Evolutionary conservation across 2,113 vertebrate species (phyloP).

Genomic region (Cygnus atratus): DNA sequence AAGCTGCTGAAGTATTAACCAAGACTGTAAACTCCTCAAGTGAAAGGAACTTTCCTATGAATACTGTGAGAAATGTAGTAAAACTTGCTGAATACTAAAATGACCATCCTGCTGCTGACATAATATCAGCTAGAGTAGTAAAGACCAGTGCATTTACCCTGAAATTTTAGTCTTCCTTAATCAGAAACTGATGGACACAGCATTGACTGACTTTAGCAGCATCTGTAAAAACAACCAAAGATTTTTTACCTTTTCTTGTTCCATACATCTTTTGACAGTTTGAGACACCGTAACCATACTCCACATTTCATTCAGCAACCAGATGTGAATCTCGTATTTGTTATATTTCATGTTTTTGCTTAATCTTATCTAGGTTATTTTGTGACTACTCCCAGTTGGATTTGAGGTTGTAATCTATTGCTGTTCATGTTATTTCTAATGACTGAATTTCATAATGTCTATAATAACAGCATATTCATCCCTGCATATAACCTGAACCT

Average conservation of each 20-base stretch:
- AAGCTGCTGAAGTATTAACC: background rate
- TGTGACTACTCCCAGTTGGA: background rate
- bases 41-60: background rate
- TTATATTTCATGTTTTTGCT: background rate
- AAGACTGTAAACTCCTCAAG: background rate
- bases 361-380: background rate
- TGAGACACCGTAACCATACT: background rate
- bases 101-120: background rate
- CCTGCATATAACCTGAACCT: background rate
- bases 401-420: background rate
- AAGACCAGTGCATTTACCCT: background rate
- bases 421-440: background rate
- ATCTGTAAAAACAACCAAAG: background rate
- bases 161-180: background rate
- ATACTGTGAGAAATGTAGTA: background rate
- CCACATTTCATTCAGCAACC: background rate
- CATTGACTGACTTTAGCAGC: background rate
- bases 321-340: background rate
- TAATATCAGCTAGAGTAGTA: background rate
- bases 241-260: background rate
- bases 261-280: background rate
- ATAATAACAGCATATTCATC: background rate
- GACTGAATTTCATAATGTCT: background rate
- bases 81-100: background rate
- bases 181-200: background rate